Evolutionary conservation across 2,113 vertebrate species (phyloP).

Genomic region (Oenanthe melanoleuca): DNA sequence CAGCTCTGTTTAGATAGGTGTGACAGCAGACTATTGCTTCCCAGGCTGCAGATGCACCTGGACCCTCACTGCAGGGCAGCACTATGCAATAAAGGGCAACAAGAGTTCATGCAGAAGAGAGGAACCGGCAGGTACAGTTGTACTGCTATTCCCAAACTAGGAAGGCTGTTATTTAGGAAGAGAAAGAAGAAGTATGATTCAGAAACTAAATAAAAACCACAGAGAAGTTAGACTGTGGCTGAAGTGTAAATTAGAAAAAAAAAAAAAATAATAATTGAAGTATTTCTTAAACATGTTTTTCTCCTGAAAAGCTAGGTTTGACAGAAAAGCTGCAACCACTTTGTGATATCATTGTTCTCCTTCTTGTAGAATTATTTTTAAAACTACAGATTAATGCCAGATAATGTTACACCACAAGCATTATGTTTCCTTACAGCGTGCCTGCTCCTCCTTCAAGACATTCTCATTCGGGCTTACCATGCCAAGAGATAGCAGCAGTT

Average conservation of each 20-base stretch:
- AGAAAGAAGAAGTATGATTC: conserved; percentile 25
- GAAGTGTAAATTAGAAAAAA: background rate
- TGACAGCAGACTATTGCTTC: background rate
- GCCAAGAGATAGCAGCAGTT: background rate
- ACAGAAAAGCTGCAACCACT: background rate
- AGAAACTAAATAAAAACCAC: conserved; percentile 5
- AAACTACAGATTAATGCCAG: background rate
- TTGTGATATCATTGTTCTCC: background rate
- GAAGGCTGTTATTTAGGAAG: background rate
- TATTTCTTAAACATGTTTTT: background rate
- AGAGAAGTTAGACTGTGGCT: background rate
- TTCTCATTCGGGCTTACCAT: background rate
- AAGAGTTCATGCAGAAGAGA: background rate
- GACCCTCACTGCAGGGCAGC: background rate
- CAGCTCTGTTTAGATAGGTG: background rate
- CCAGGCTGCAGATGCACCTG: background rate
- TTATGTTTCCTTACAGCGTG: background rate
- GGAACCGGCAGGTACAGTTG: background rate
- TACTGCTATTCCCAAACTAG: background rate
- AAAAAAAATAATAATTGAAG: background rate
- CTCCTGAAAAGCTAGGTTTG: background rate
- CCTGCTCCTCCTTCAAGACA: background rate
- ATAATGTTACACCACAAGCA: background rate
- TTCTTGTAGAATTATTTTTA: background rate
- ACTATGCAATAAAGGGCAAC: background rate